A percentile compares a stretch with the other conserved stretches of the same genome.
Evolutionary conservation across 1,140 invertebrate species (phyloP).

Genomic region (Dendroctonus ponderosae): DNA sequence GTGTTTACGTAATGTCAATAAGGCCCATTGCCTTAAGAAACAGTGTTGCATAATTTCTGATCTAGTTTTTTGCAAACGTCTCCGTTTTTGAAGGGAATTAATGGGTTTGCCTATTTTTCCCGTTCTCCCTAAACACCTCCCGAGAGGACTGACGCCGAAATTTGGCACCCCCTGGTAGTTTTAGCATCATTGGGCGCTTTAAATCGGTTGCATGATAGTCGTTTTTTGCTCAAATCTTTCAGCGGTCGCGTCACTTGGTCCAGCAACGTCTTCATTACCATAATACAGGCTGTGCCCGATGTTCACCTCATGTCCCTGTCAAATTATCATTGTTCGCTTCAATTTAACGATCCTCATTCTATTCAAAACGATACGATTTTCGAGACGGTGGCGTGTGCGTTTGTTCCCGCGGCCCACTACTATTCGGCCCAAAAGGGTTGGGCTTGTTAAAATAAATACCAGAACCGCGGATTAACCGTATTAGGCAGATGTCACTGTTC

Average conservation of each 20-base stretch:
- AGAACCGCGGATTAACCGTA: constrained; percentile 23
- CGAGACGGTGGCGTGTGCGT: constrained; percentile 7
- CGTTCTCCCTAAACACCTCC: too few relatives aligned
- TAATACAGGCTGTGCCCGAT: constrained; percentile 9
- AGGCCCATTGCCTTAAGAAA: too few relatives aligned
- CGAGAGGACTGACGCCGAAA: too few relatives aligned
- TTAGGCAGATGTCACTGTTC: constrained; percentile 30
- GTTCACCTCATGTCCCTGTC: constrained; percentile 15
- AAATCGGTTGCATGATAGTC: too few relatives aligned
- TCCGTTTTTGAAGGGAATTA: too few relatives aligned
- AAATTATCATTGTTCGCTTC: constrained; percentile 27
- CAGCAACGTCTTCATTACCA: constrained; percentile 10
- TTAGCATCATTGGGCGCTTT: too few relatives aligned
- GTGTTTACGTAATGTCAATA: too few relatives aligned
- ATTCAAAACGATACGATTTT: constrained; percentile 20
- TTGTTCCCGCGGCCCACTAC: constrained; percentile 10
- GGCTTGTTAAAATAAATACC: constrained; percentile 26
- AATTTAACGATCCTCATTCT: constrained; percentile 21
- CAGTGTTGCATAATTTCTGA: too few relatives aligned
- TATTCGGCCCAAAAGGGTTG: constrained; percentile 15
- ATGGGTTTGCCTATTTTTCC: too few relatives aligned
- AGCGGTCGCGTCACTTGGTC: neutral
- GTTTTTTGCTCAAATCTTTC: neutral
- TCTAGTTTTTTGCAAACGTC: too few relatives aligned
- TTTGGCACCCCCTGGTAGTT: too few relatives aligned